phyloP scores from a whole-genome alignment of 1,140 invertebrate genomes.

The Aphis gossypii region DNA sequence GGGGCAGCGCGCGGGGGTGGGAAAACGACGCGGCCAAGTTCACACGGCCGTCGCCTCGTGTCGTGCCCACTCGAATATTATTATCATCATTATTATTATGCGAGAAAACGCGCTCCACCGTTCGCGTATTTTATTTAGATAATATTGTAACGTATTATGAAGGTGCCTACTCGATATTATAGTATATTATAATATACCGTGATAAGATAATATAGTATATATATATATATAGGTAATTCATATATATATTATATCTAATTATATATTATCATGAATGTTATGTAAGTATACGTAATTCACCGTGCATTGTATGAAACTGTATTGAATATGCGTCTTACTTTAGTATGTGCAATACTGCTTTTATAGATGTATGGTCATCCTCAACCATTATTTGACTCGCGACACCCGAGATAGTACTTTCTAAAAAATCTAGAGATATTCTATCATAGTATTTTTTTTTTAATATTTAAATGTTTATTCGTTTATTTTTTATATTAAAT shows the following conservation, averaged over 20 bases:
- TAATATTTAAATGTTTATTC: too few relatives aligned
- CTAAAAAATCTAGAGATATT: too few relatives aligned
- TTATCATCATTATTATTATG: neutral
- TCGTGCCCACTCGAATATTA: conserved; percentile 13
- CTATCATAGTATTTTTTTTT: too few relatives aligned
- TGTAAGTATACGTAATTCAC: neutral
- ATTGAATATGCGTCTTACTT: neutral
- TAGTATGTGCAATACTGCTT: neutral
- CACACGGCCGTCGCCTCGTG: conserved; percentile 17
- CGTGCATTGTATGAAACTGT: neutral
- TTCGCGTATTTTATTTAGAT: neutral
- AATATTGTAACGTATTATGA: neutral
- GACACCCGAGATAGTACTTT: too few relatives aligned
- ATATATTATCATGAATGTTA: too few relatives aligned
- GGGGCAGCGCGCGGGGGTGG: neutral
- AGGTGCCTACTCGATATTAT: neutral
- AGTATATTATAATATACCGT: too few relatives aligned
- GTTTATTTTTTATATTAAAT: too few relatives aligned
- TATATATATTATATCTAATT: too few relatives aligned
- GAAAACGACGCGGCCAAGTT: conserved; percentile 35
- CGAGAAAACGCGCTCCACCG: neutral
- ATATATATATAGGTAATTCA: too few relatives aligned
- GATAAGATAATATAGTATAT: too few relatives aligned
- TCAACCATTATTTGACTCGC: neutral
- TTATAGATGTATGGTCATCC: neutral